These are phyloP conservation scores for Euplagia quadripunctaria DNA, from an alignment of 2,888 invertebrate genomes.

Conservation along the genomic window DNA sequence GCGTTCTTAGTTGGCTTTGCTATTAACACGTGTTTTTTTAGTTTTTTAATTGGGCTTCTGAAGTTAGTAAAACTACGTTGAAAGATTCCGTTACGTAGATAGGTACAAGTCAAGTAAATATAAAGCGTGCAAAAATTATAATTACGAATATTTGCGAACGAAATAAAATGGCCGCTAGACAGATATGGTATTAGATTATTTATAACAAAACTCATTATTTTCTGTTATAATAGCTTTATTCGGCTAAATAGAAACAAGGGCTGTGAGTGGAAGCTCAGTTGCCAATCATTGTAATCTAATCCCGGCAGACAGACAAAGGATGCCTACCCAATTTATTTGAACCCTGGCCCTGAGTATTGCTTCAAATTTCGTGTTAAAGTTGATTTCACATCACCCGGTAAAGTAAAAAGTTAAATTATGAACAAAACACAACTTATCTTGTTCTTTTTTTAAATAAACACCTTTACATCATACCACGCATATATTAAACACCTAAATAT, in stretches of 20 bases:
- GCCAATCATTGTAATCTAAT: constrained; percentile 50
- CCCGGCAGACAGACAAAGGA: constrained; percentile 38
- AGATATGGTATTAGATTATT: no score
- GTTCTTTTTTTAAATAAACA: neutral
- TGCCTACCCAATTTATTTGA: constrained; percentile 45
- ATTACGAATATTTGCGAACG: no score
- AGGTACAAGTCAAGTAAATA: no score
- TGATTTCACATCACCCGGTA: neutral
- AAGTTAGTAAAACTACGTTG: no score
- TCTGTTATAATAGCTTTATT: constrained; percentile 10
- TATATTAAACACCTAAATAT: no score
- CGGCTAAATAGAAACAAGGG: constrained; percentile 13
- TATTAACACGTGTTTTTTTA: no score
- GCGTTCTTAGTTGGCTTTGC: no score
- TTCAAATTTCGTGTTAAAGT: constrained; percentile 37
- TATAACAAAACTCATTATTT: constrained; percentile 9
- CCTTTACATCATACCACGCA: no score
- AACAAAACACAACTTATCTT: neutral
- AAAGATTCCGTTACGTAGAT: no score
- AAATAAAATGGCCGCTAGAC: no score
- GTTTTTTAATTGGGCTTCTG: no score
- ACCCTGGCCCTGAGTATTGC: constrained; percentile 40
- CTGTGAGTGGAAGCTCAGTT: constrained; percentile 36
- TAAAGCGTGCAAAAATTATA: no score
- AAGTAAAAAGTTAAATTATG: neutral